A percentile compares a stretch with the other conserved stretches of the same genome.
These are phyloP conservation scores for Sebastes taczanowskii DNA, from an alignment of 2,797 vertebrate genomes.

Conservation along the genomic window DNA sequence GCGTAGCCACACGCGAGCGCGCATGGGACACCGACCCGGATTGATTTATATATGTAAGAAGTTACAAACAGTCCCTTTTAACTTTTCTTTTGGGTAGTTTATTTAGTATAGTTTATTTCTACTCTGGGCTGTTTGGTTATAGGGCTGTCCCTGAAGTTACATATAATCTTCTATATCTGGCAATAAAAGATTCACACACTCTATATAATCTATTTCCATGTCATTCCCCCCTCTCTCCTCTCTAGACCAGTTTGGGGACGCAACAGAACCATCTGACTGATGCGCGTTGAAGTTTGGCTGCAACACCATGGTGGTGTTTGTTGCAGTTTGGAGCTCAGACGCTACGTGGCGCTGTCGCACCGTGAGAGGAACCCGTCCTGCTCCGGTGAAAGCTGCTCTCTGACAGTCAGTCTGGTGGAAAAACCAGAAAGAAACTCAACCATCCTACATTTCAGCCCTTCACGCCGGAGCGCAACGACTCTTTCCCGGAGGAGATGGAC, in stretches of 20 bases:
- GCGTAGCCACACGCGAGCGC: no score
- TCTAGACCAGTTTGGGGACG: not conserved
- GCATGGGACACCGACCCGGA: no score
- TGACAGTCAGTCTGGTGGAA: slow-evolving; percentile 10
- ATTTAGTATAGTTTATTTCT: not conserved
- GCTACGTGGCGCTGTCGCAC: slow-evolving; percentile 42
- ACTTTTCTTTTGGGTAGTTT: not conserved
- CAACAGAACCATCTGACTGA: not conserved
- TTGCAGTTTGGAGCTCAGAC: not conserved
- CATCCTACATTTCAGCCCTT: slow-evolving; percentile 19
- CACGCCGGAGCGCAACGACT: slow-evolving; percentile 22
- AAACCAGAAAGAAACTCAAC: slow-evolving; percentile 21
- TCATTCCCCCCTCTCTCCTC: not conserved
- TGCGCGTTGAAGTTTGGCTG: not conserved
- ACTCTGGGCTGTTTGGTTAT: not conserved
- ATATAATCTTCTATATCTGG: not conserved
- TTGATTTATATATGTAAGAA: no score
- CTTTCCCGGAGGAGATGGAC: slow-evolving; percentile 32
- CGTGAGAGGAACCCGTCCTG: not conserved
- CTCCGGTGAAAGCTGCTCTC: not conserved
- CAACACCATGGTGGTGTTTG: no score
- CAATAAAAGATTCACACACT: not conserved
- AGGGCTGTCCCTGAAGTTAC: not conserved
- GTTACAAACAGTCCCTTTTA: no score
- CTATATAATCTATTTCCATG: not conserved